Evolutionary conservation across 2,888 invertebrate species (phyloP).

Genomic region (Ennomos quercinarius): DNA sequence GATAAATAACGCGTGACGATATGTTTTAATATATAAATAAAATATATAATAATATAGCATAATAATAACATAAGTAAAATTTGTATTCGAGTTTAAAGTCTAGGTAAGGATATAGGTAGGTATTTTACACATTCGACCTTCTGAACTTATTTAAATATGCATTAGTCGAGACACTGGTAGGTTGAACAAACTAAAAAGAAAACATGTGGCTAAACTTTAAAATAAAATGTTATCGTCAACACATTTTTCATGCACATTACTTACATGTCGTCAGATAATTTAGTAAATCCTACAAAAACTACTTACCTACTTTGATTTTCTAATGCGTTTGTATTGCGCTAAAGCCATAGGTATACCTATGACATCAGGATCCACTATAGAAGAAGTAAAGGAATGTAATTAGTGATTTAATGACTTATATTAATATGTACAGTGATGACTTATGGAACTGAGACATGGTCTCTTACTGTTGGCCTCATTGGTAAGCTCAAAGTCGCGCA

Average conservation of each 20-base stretch:
- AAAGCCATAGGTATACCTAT: too few species aligned
- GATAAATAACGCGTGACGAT: constrained; percentile 27
- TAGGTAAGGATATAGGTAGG: constrained; percentile 34
- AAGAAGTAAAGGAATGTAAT: too few species aligned
- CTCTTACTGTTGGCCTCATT: too few species aligned
- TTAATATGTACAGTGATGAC: too few species aligned
- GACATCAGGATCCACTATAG: too few species aligned
- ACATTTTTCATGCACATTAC: background rate
- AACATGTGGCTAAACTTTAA: constrained; percentile 39
- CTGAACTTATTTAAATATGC: constrained; percentile 67
- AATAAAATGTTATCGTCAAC: constrained; percentile 15
- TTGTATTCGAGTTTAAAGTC: constrained; percentile 39
- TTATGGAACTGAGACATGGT: too few species aligned
- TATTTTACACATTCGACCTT: constrained; percentile 55
- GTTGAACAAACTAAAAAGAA: constrained; percentile 66
- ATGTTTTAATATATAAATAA: constrained; percentile 10
- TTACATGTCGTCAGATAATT: background rate
- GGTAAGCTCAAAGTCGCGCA: too few species aligned
- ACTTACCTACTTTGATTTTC: too few species aligned
- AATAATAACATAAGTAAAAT: constrained; percentile 8
- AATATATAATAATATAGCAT: constrained; percentile 4
- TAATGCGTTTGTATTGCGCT: too few species aligned
- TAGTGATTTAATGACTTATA: too few species aligned
- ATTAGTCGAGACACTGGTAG: constrained; percentile 48
- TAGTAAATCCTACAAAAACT: too few species aligned